Evolutionary conservation across 2,888 invertebrate genomes (phyloP).

Genomic region (Idaea straminata): DNA sequence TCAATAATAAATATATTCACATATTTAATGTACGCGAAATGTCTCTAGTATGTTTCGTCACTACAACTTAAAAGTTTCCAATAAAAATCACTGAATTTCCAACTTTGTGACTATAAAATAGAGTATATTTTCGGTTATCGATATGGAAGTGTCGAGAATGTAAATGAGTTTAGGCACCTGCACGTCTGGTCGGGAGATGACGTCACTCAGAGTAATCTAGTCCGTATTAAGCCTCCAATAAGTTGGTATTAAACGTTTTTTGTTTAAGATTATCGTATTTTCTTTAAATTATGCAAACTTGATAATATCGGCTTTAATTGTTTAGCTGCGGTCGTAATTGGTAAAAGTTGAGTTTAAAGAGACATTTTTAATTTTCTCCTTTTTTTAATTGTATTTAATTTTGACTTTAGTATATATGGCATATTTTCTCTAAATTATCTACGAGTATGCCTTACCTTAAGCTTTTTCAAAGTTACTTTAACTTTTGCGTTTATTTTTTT

Average conservation of each 20-base stretch:
- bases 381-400: too few relatives aligned
- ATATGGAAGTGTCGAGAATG: conserved; percentile 46
- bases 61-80: conserved; percentile 21
- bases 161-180: conserved; percentile 71
- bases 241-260: conserved; percentile 32
- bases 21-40: conserved; percentile 20
- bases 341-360: conserved; percentile 13
- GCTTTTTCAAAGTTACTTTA: too few relatives aligned
- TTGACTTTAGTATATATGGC: too few relatives aligned
- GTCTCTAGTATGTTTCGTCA: conserved; percentile 31
- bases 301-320: not conserved
- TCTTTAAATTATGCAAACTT: conserved; percentile 19
- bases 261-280: conserved; percentile 9
- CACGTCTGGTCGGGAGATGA: conserved; percentile 63
- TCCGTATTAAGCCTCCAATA: conserved; percentile 42
- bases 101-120: conserved; percentile 23
- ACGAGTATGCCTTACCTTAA: too few relatives aligned
- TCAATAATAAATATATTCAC: conserved; percentile 18
- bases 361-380: conserved; percentile 3
- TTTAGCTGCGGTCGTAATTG: not conserved
- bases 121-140: conserved; percentile 31
- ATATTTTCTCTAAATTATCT: too few relatives aligned
- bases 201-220: conserved; percentile 55
- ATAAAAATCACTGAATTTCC: conserved; percentile 21
- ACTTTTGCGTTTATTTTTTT: too few relatives aligned